Evolutionary conservation across 2,888 invertebrate species (phyloP).

Genomic region (Agonopterix alstromeriana): DNA sequence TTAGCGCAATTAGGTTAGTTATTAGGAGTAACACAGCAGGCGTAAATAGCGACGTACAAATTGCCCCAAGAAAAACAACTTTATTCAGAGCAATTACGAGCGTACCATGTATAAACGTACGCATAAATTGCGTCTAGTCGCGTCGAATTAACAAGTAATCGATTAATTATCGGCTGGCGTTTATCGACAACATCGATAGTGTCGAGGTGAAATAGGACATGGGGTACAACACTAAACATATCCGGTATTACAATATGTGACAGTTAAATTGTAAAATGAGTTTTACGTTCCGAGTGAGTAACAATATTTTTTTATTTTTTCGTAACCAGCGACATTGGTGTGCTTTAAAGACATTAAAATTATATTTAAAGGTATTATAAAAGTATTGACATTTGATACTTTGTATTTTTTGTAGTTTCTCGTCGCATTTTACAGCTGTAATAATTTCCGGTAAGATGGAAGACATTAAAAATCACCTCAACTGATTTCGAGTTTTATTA

Average conservation of each 20-base stretch:
- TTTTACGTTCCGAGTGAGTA: background rate
- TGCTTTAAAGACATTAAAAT: too few relatives aligned
- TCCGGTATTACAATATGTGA: background rate
- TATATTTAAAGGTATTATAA: too few relatives aligned
- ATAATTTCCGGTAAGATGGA: too few relatives aligned
- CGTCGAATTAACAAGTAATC: slow-evolving; percentile 14
- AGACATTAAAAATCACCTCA: too few relatives aligned
- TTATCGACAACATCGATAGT: slow-evolving; percentile 11
- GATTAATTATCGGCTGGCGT: slow-evolving; percentile 16
- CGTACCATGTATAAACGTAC: slow-evolving; percentile 11
- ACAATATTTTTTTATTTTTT: background rate
- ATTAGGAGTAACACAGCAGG: slow-evolving; percentile 24
- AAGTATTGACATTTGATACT: too few relatives aligned
- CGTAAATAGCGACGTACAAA: slow-evolving; percentile 19
- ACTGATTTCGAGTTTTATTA: too few relatives aligned
- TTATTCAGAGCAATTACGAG: slow-evolving; percentile 32
- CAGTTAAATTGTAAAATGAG: background rate
- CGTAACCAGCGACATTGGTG: background rate
- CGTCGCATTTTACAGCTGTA: too few relatives aligned
- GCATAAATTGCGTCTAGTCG: slow-evolving; percentile 13
- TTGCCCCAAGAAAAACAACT: slow-evolving; percentile 36
- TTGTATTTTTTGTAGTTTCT: too few relatives aligned
- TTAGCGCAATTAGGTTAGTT: slow-evolving; percentile 24
- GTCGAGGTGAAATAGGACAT: slow-evolving; percentile 4
- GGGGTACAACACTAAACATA: slow-evolving; percentile 2